Conservation (phyloP, 1,140 invertebrate species). For the Lucilia cuprina region DNA sequence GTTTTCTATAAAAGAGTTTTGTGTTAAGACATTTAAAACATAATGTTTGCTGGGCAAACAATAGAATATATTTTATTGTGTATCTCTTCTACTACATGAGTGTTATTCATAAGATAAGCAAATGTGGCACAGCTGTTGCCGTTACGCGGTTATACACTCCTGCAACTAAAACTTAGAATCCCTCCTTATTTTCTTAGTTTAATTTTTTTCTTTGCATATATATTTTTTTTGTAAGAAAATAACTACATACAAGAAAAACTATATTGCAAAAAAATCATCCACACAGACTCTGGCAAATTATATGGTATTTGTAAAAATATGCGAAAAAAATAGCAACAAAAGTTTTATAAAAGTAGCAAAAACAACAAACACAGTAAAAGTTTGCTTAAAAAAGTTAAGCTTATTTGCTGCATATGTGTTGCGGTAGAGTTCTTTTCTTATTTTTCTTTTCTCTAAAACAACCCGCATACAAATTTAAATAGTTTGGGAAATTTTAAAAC, state of each 20-base stretch:
- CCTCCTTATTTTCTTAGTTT: not conserved
- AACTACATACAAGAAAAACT: not conserved
- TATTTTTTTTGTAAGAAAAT: not conserved
- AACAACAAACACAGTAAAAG: not conserved
- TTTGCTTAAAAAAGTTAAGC: slow-evolving; percentile 28
- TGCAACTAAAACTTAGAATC: slow-evolving; percentile 1
- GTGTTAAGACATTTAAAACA: too few species aligned
- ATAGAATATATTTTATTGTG: not conserved
- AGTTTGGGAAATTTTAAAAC: not conserved
- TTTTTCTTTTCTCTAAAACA: not conserved
- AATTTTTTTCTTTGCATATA: not conserved
- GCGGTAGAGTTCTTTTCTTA: not conserved
- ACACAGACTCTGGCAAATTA: not conserved
- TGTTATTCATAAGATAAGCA: slow-evolving; percentile 28
- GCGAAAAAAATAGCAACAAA: not conserved
- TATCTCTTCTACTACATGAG: not conserved
- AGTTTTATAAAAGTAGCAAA: not conserved
- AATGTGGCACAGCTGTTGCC: slow-evolving; percentile 30
- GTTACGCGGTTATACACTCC: slow-evolving; percentile 29
- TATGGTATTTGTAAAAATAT: not conserved
- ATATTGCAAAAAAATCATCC: not conserved
- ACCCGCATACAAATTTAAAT: not conserved
- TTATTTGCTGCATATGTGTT: slow-evolving; percentile 33
- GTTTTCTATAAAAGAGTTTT: too few species aligned
- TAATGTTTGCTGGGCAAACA: too few species aligned